Evolutionary conservation across 2,888 invertebrate species (phyloP).

Genomic region (Trichogramma dendrolimi): DNA sequence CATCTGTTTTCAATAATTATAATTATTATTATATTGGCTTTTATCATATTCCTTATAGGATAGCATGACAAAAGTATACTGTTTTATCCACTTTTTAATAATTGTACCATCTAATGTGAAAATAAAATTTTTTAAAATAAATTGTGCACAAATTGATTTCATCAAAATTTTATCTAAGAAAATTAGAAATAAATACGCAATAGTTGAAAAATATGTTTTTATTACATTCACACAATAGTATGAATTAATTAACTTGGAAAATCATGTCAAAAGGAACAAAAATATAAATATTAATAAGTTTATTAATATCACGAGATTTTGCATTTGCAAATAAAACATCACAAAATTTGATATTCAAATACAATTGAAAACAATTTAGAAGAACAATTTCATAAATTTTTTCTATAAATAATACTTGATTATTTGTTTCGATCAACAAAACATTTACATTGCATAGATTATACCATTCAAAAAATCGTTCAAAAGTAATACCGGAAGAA

Average conservation of each 20-base stretch:
- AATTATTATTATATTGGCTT: conserved; percentile 45
- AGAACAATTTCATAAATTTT: neutral
- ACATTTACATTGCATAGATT: neutral
- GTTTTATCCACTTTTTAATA: conserved; percentile 19
- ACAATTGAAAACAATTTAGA: neutral
- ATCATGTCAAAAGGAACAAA: neutral
- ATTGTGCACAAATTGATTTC: conserved; percentile 6
- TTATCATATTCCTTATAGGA: conserved; percentile 52
- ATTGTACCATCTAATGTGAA: conserved; percentile 16
- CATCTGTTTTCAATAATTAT: conserved; percentile 34
- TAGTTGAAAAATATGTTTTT: neutral
- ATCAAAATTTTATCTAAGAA: too few species aligned
- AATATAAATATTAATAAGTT: neutral
- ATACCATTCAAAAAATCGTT: conserved; percentile 1
- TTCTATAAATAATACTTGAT: neutral
- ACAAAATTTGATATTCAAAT: neutral
- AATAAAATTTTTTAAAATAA: conserved; percentile 13
- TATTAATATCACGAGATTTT: conserved; percentile 1
- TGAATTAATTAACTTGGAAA: neutral
- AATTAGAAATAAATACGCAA: neutral
- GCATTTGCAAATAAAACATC: neutral
- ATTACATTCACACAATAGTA: conserved; percentile 2
- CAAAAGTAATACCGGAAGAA: conserved; percentile 49
- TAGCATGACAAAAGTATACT: conserved; percentile 31
- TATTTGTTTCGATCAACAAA: conserved; percentile 12